Conservation (phyloP, 23 tunicate genomes). For the Halocynthia aurantium region DNA sequence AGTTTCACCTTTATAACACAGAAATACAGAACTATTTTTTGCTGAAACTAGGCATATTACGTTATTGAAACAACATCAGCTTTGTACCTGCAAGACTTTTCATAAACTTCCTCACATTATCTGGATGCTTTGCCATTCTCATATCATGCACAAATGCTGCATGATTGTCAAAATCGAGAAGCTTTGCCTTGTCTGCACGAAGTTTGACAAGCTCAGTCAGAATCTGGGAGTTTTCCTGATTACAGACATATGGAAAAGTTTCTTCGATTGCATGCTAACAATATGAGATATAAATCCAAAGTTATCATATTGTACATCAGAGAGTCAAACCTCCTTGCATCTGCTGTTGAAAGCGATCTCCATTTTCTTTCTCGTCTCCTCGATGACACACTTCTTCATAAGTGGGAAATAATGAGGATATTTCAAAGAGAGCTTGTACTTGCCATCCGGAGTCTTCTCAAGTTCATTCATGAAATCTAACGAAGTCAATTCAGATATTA, state of each 20-base stretch:
- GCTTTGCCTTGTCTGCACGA: constrained; percentile 60
- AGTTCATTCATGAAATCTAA: constrained; percentile 52
- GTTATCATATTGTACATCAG: neutral
- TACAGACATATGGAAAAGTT: neutral
- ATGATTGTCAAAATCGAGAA: constrained; percentile 55
- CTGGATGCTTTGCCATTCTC: constrained; percentile 91
- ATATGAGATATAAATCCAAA: neutral
- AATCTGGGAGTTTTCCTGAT: constrained; percentile 46
- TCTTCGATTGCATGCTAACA: neutral
- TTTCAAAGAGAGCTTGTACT: constrained; percentile 44
- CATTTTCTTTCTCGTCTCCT: constrained; percentile 66
- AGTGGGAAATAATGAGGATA: constrained; percentile 93
- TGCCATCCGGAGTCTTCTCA: constrained; percentile 33
- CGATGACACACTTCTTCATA: constrained; percentile 71
- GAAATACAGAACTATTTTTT: no score
- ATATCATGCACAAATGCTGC: constrained; percentile 85
- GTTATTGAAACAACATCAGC: no score
- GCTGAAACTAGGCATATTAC: no score
- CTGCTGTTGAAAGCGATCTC: constrained; percentile 72
- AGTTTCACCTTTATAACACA: no score
- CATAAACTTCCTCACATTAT: constrained; percentile 43
- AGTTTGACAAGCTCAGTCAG: constrained; percentile 52
- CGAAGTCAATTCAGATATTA: neutral
- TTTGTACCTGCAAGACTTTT: constrained; percentile 40
- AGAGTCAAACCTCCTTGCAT: constrained; percentile 53